phyloP scores from a whole-genome alignment of 2,113 vertebrate species.

The Bujurquina vittata region DNA sequence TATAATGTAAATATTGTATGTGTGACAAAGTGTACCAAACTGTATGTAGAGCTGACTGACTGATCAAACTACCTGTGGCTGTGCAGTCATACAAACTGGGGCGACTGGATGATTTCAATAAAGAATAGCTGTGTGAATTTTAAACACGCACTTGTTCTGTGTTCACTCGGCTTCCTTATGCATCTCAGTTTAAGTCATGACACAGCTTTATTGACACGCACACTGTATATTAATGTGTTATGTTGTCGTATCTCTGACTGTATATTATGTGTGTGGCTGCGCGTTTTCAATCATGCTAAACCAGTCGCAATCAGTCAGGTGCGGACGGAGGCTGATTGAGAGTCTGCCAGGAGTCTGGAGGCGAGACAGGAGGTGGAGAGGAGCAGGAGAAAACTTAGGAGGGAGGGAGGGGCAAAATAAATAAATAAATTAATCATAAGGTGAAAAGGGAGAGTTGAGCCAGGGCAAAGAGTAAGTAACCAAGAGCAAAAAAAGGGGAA shows the following conservation, averaged over 20 bases:
- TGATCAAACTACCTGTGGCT: slow-evolving; percentile 55
- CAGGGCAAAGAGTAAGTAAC: slow-evolving; percentile 32
- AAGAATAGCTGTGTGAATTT: slow-evolving; percentile 76
- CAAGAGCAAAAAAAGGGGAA: slow-evolving; percentile 37
- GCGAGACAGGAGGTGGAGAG: slow-evolving; percentile 61
- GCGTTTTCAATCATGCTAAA: slow-evolving; percentile 92
- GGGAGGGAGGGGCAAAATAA: neutral
- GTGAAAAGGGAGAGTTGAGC: slow-evolving; percentile 24
- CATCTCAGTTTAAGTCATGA: slow-evolving; percentile 5
- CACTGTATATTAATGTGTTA: slow-evolving; percentile 9
- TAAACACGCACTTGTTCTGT: slow-evolving; percentile 10
- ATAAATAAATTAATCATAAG: neutral
- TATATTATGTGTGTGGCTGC: slow-evolving; percentile 20
- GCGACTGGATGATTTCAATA: slow-evolving; percentile 68
- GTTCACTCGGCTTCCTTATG: slow-evolving; percentile 6
- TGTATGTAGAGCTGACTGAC: slow-evolving; percentile 65
- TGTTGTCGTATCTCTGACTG: slow-evolving; percentile 20
- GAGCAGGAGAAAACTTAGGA: neutral
- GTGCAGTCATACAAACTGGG: slow-evolving; percentile 45
- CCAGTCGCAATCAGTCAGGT: slow-evolving; percentile 89
- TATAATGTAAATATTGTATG: slow-evolving; percentile 70
- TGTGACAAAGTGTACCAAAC: slow-evolving; percentile 65
- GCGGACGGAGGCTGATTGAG: slow-evolving; percentile 92
- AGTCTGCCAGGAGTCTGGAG: slow-evolving; percentile 90
- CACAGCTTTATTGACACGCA: neutral